Conservation (phyloP, 2,888 invertebrate genomes). For the Gibbula magus region DNA sequence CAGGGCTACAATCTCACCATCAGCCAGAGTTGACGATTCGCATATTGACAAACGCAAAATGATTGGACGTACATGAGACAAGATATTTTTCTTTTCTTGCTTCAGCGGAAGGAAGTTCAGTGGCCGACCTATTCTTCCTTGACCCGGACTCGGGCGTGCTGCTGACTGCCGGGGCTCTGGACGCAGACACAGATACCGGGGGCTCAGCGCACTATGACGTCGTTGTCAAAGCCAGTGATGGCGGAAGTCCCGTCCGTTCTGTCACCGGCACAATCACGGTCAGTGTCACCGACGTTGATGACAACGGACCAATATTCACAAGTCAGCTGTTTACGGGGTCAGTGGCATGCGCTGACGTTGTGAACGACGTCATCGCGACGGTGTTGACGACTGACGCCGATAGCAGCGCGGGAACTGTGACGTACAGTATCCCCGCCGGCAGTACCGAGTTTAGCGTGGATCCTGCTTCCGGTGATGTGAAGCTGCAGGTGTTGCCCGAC, state of each 20-base stretch:
- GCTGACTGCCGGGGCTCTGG: neutral
- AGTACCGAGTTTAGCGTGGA: neutral
- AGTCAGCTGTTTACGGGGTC: neutral
- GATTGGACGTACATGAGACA: too few species aligned
- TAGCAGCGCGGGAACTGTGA: neutral
- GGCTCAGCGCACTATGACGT: slow-evolving; percentile 2
- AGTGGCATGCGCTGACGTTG: neutral
- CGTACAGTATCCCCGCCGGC: neutral
- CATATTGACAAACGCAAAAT: too few species aligned
- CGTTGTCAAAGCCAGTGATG: neutral
- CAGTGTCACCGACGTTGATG: neutral
- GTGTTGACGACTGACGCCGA: neutral
- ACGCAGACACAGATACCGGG: slow-evolving; percentile 6
- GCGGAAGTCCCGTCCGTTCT: neutral
- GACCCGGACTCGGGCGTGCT: neutral
- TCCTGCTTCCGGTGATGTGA: neutral
- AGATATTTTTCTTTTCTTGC: too few species aligned
- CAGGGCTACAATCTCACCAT: too few species aligned
- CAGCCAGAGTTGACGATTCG: too few species aligned
- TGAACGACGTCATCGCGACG: neutral
- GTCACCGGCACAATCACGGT: neutral
- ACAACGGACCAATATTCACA: slow-evolving; percentile 8
- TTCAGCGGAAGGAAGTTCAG: neutral
- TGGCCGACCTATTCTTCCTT: neutral
- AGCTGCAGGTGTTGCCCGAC: neutral